Percentiles rank a stretch among this genome's conserved stretches.
phyloP scores from a whole-genome alignment of 2,888 invertebrate species.

The Dicycla oo region DNA sequence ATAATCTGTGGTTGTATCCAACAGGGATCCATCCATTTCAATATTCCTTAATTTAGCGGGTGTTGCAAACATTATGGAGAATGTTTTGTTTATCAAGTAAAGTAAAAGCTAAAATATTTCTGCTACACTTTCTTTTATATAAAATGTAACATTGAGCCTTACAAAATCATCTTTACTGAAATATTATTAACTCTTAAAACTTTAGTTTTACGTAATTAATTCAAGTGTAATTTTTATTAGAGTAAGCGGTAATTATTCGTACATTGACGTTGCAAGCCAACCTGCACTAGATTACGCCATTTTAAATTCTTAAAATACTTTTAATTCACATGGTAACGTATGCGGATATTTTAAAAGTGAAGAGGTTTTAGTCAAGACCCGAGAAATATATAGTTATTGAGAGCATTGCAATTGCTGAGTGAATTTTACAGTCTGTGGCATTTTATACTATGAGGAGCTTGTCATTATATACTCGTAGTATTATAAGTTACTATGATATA shows the following conservation, averaged over 20 bases:
- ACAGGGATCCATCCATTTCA: constrained; percentile 49
- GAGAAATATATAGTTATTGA: constrained; percentile 29
- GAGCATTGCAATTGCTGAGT: neutral
- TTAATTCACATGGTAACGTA: constrained; percentile 32
- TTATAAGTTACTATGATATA: neutral
- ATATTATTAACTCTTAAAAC: constrained; percentile 15
- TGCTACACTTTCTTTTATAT: constrained; percentile 18
- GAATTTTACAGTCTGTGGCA: constrained; percentile 30
- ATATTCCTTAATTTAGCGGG: constrained; percentile 46
- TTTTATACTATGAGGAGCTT: constrained; percentile 28
- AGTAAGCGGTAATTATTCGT: constrained; percentile 53
- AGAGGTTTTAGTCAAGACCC: constrained; percentile 21
- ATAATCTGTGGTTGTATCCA: constrained; percentile 45
- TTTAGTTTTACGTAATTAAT: constrained; percentile 46
- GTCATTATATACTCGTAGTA: neutral
- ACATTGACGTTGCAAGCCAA: constrained; percentile 45
- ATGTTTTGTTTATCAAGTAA: constrained; percentile 30
- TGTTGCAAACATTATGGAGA: constrained; percentile 37
- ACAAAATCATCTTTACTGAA: constrained; percentile 16
- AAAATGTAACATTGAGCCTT: constrained; percentile 14
- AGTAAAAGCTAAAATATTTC: constrained; percentile 19
- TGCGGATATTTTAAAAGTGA: constrained; percentile 19
- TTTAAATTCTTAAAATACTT: constrained; percentile 46
- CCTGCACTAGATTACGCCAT: constrained; percentile 47
- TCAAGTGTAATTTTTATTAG: constrained; percentile 45